Conservation (phyloP, 2,797 vertebrate species). For the Florisuga fusca region DNA sequence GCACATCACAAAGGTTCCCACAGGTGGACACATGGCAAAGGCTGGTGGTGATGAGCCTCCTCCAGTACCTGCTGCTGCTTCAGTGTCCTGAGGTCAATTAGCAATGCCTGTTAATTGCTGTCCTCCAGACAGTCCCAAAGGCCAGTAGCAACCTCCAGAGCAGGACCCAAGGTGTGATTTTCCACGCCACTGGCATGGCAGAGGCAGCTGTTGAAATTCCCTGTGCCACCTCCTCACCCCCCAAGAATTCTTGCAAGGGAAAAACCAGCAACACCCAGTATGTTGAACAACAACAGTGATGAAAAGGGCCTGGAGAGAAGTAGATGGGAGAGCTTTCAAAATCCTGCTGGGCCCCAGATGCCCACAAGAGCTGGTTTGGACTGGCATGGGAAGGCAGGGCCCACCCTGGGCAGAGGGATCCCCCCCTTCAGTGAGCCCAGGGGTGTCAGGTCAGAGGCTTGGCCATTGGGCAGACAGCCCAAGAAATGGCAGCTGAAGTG, state of each 20-base stretch:
- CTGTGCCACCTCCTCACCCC: no score
- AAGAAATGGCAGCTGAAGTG: neutral
- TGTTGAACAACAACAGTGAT: neutral
- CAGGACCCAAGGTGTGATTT: neutral
- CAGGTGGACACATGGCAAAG: neutral
- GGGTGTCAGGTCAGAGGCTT: neutral
- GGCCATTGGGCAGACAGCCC: neutral
- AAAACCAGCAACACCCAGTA: neutral
- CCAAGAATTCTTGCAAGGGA: neutral
- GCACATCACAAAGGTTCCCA: neutral
- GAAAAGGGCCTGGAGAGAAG: neutral
- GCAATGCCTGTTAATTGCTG: neutral
- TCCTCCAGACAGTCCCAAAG: neutral
- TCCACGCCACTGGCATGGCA: neutral
- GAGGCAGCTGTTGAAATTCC: fast-evolving
- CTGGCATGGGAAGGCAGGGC: fast-evolving
- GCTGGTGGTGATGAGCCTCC: neutral
- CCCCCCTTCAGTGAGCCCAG: neutral
- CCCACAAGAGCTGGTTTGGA: fast-evolving
- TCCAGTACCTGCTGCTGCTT: fast-evolving
- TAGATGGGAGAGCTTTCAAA: neutral
- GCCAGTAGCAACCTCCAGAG: neutral
- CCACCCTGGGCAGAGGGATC: neutral
- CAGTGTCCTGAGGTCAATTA: neutral
- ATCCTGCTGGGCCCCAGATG: neutral